phyloP scores from a whole-genome alignment of 2,888 invertebrate genomes.

The Leptopilina myrica region DNA sequence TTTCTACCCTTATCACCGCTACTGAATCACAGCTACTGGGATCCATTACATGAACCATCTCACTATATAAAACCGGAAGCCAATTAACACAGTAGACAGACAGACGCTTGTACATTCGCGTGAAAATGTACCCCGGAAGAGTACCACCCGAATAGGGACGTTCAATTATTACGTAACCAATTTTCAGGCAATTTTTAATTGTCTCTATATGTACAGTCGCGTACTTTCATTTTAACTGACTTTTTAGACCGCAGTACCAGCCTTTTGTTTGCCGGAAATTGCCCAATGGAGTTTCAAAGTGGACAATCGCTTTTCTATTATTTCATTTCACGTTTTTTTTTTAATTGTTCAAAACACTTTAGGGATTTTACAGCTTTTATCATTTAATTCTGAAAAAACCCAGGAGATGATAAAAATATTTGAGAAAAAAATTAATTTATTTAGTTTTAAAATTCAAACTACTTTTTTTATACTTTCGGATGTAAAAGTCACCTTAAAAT shows the following conservation, averaged over 20 bases:
- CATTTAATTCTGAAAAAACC: not conserved
- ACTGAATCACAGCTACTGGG: conserved; percentile 41
- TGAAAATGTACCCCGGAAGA: conserved; percentile 24
- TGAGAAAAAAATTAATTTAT: too few relatives aligned
- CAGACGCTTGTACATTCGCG: conserved; percentile 16
- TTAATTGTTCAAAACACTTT: not conserved
- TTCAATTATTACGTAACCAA: conserved; percentile 38
- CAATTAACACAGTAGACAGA: conserved; percentile 44
- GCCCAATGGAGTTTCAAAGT: conserved; percentile 26
- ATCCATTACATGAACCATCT: conserved; percentile 44
- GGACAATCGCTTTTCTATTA: conserved; percentile 31
- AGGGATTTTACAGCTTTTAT: not conserved
- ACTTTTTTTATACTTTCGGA: too few relatives aligned
- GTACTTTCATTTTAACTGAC: conserved; percentile 30
- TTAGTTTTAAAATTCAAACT: too few relatives aligned
- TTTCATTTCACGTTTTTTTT: conserved; percentile 10
- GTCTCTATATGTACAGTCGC: not conserved
- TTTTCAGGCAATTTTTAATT: conserved; percentile 32
- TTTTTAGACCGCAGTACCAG: conserved; percentile 18
- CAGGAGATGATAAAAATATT: too few relatives aligned
- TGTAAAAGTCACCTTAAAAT: too few relatives aligned
- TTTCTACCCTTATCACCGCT: conserved; percentile 38
- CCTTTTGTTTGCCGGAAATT: conserved; percentile 30
- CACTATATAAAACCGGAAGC: conserved; percentile 44
- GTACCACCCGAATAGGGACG: not conserved